phyloP scores from a whole-genome alignment of 2,113 vertebrate species.

The Micronycteris hirsuta region DNA sequence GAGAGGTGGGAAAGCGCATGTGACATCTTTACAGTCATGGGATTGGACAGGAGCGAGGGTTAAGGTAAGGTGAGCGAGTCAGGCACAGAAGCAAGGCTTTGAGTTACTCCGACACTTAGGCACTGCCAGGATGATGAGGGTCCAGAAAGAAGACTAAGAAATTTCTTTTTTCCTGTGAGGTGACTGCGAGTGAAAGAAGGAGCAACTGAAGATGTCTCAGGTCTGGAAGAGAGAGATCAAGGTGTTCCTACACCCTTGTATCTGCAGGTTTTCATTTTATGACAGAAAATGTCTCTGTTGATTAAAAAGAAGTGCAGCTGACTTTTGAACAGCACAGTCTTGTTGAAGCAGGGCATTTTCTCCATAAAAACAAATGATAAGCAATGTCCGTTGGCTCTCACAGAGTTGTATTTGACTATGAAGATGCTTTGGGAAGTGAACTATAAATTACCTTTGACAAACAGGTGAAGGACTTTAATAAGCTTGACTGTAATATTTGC shows the following conservation, averaged over 20 bases:
- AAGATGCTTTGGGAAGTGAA: background rate
- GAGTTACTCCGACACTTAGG: background rate
- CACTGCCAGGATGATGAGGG: background rate
- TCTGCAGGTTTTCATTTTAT: background rate
- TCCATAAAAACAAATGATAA: background rate
- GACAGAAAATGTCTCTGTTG: background rate
- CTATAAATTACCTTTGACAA: slow-evolving; percentile 6
- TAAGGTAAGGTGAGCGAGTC: background rate
- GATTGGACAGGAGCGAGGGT: no score
- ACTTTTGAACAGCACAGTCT: background rate
- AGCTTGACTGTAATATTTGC: background rate
- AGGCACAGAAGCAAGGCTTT: background rate
- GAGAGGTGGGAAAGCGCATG: background rate
- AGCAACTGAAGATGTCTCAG: background rate
- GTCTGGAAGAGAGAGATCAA: background rate
- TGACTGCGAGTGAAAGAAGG: background rate
- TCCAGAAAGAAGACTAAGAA: background rate
- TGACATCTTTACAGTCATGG: background rate
- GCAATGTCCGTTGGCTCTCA: background rate
- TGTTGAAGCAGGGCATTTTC: background rate
- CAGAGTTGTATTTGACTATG: background rate
- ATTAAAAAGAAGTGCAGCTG: background rate
- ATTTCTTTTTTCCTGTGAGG: background rate
- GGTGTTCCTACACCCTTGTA: background rate
- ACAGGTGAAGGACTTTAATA: background rate